Conservation (phyloP, 1,140 invertebrate genomes). For the Drosophila guanche region DNA sequence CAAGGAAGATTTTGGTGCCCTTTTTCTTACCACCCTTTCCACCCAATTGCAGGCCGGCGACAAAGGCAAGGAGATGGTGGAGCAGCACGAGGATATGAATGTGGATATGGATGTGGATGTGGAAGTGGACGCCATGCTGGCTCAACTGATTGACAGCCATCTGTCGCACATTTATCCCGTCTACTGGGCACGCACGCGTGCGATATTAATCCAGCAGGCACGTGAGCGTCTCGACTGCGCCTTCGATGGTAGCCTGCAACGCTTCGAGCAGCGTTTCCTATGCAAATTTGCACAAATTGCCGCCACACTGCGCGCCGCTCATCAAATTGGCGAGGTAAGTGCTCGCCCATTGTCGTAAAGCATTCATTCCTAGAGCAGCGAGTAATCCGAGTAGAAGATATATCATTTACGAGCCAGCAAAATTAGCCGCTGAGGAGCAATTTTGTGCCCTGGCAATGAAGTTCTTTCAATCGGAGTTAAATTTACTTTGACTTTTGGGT, state of each 20-base stretch:
- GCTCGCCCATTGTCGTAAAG: constrained; percentile 4
- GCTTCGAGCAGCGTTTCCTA: constrained; percentile 87
- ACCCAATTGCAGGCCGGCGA: constrained; percentile 1
- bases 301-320: constrained; percentile 83
- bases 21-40: neutral
- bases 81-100: no score
- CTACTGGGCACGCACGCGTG: constrained; percentile 85
- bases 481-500: constrained; percentile 34
- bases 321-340: constrained; percentile 82
- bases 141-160: constrained; percentile 85
- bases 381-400: constrained; percentile 16
- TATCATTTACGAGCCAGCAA: constrained; percentile 36
- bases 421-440: constrained; percentile 22
- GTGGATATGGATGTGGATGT: neutral
- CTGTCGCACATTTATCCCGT: constrained; percentile 86
- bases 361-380: constrained; percentile 3
- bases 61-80: neutral
- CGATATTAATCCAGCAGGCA: constrained; percentile 87
- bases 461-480: constrained; percentile 32
- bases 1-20: neutral
- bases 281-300: constrained; percentile 86
- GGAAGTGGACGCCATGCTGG: constrained; percentile 56
- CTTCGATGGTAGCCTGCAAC: constrained; percentile 86
- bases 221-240: constrained; percentile 87
- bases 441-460: constrained; percentile 16